Evolutionary conservation across 2,113 vertebrate species (phyloP).

Genomic region (Ibidorhyncha struthersii): DNA sequence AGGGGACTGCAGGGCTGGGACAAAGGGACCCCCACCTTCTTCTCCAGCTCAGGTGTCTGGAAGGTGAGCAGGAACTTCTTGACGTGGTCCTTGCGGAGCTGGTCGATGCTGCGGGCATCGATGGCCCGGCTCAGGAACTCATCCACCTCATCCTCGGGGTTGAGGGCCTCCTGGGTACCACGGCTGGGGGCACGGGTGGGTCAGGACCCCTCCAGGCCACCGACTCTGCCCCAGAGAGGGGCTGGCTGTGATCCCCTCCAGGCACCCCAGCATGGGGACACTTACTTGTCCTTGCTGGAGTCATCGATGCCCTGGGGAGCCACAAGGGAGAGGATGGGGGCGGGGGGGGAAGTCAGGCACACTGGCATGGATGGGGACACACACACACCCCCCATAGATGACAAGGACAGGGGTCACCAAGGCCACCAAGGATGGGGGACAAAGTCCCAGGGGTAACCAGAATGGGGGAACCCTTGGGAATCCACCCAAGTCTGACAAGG

Average conservation of each 20-base stretch:
- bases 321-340: background rate
- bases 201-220: background rate
- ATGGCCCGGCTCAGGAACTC: constrained; percentile 95
- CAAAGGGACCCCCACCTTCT: constrained; percentile 79
- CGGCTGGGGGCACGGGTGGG: constrained; percentile 72
- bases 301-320: constrained; percentile 90
- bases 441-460: background rate
- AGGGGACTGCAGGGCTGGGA: background rate
- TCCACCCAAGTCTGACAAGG: background rate
- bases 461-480: too few relatives aligned
- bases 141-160: constrained; percentile 94
- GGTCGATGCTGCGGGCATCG: constrained; percentile 94
- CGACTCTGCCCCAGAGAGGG: background rate
- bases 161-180: constrained; percentile 89
- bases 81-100: constrained; percentile 94
- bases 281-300: constrained; percentile 95
- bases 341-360: background rate
- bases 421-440: background rate
- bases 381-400: background rate
- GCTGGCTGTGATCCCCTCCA: rapidly evolving
- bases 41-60: constrained; percentile 92
- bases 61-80: constrained; percentile 96
- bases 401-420: background rate
- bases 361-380: rapidly evolving
- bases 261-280: background rate